Conservation (phyloP, 1,140 invertebrate genomes). For the Aleiodes sp. region DNA sequence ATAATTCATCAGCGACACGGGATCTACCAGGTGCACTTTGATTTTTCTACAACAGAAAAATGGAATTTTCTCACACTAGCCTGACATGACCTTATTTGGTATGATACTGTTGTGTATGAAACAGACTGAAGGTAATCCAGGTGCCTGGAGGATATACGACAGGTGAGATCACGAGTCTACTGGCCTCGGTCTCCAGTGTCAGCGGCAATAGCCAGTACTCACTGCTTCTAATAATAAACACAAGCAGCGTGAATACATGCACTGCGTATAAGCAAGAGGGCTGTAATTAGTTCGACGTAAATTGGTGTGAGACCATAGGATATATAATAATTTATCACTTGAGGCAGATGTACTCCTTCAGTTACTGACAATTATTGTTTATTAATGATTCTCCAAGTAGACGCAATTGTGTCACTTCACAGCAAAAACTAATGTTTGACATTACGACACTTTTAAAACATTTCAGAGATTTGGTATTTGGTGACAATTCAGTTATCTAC, state of each 20-base stretch:
- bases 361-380: slow-evolving; percentile 26
- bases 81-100: not conserved
- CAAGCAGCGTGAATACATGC: not conserved
- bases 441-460: too few relatives aligned
- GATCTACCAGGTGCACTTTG: not conserved
- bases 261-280: not conserved
- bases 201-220: not conserved
- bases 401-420: slow-evolving; percentile 9
- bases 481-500: too few relatives aligned
- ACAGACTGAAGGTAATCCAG: not conserved
- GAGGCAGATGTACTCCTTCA: not conserved
- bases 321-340: slow-evolving; percentile 15
- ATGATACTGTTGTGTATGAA: not conserved
- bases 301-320: not conserved
- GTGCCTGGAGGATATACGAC: not conserved
- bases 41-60: not conserved
- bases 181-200: slow-evolving; percentile 3
- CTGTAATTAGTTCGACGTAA: slow-evolving; percentile 11
- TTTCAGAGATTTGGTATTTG: too few relatives aligned
- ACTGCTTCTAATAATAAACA: slow-evolving; percentile 14
- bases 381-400: slow-evolving; percentile 12
- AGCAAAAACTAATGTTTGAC: too few relatives aligned
- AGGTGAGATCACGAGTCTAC: slow-evolving; percentile 9
- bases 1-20: too few relatives aligned
- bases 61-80: not conserved